Evolutionary conservation across 2,888 invertebrate species (phyloP).

Genomic region (Ecdyonurus torrentis): DNA sequence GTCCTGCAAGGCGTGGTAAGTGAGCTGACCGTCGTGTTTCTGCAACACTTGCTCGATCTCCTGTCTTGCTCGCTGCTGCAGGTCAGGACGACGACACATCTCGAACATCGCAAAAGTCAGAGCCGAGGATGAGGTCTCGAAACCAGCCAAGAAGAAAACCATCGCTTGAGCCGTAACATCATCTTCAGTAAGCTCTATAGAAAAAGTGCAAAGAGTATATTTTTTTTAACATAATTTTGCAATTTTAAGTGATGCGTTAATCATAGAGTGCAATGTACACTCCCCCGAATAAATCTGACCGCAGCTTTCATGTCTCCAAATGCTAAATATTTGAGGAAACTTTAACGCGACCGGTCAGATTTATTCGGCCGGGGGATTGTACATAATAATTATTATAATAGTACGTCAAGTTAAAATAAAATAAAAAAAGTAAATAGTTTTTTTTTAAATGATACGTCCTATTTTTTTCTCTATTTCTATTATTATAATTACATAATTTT

Average conservation of each 20-base stretch:
- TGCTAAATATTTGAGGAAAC: too few relatives aligned
- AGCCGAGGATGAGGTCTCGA: neutral
- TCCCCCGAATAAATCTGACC: too few relatives aligned
- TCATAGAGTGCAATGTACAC: neutral
- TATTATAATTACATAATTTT: neutral
- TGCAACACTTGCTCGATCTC: neutral
- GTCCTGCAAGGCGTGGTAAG: slow-evolving; percentile 11
- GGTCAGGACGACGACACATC: neutral
- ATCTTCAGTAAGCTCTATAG: slow-evolving; percentile 20
- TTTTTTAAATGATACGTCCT: neutral
- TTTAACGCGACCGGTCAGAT: too few relatives aligned
- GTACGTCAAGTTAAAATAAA: too few relatives aligned
- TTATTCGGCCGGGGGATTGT: too few relatives aligned
- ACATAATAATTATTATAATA: too few relatives aligned
- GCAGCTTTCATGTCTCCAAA: too few relatives aligned
- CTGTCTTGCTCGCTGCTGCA: neutral
- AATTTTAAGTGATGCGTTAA: neutral
- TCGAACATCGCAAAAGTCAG: neutral
- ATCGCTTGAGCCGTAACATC: slow-evolving; percentile 27
- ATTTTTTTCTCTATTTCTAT: neutral
- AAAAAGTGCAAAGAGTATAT: too few relatives aligned
- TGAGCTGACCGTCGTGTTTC: neutral
- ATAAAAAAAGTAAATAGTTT: neutral
- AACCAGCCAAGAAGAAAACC: slow-evolving; percentile 23
- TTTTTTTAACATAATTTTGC: neutral